These are phyloP conservation scores for Drosophila kokeensis DNA, from an alignment of 2,888 invertebrate genomes.

Conservation along the genomic window DNA sequence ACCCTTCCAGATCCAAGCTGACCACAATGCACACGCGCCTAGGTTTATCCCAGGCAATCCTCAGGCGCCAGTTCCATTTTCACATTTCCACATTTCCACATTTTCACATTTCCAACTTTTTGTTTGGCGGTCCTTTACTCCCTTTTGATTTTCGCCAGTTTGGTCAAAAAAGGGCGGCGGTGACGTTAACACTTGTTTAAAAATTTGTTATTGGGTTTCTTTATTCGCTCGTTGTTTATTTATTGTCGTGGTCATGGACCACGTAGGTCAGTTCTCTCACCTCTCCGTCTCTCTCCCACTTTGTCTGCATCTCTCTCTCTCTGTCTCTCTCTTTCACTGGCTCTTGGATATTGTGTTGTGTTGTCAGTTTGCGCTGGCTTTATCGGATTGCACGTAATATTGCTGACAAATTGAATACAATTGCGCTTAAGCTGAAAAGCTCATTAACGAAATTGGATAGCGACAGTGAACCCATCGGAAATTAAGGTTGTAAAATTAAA, in stretches of 20 bases:
- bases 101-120: slow-evolving; percentile 30
- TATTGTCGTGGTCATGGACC: slow-evolving; percentile 29
- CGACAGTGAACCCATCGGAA: slow-evolving; percentile 28
- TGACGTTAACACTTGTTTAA: slow-evolving; percentile 79
- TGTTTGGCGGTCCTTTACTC: slow-evolving; percentile 1
- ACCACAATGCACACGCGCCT: slow-evolving; percentile 60
- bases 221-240: slow-evolving; percentile 63
- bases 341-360: slow-evolving; percentile 27
- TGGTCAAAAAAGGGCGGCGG: slow-evolving; percentile 23
- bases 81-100: slow-evolving; percentile 58
- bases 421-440: slow-evolving; percentile 78
- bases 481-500: slow-evolving; percentile 64
- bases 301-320: not conserved
- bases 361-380: slow-evolving; percentile 69
- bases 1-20: slow-evolving; percentile 23
- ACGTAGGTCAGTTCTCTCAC: slow-evolving; percentile 20
- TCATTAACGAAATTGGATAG: slow-evolving; percentile 78
- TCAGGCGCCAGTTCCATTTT: slow-evolving; percentile 54
- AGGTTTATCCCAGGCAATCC: slow-evolving; percentile 38
- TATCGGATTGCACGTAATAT: slow-evolving; percentile 78
- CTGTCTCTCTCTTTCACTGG: too few relatives aligned
- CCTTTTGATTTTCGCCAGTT: slow-evolving; percentile 32
- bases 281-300: not conserved
- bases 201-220: slow-evolving; percentile 74
- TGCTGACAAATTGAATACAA: slow-evolving; percentile 79